phyloP scores from a whole-genome alignment of 2,797 vertebrate genomes.

The Sternotherus odoratus region DNA sequence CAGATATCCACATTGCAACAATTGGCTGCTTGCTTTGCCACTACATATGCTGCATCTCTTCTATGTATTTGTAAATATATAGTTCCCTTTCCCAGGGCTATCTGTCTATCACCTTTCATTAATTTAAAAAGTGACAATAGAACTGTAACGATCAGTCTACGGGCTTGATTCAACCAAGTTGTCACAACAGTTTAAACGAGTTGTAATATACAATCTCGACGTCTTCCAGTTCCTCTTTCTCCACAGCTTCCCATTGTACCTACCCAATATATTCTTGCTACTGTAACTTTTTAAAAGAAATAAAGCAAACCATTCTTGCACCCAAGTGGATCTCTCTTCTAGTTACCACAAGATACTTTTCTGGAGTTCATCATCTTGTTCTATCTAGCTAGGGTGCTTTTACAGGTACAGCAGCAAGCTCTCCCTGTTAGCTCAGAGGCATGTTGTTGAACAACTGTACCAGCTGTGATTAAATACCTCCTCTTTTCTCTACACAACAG shows the following conservation, averaged over 20 bases:
- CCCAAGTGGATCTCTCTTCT: conserved; percentile 41
- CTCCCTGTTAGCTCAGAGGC: conserved; percentile 37
- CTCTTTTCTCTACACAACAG: conserved; percentile 1
- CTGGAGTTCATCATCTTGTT: conserved; percentile 8
- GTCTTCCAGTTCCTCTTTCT: conserved; percentile 51
- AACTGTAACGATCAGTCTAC: background rate
- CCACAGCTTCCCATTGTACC: conserved; percentile 30
- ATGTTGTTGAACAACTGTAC: conserved; percentile 56
- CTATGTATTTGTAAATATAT: background rate
- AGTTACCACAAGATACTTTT: conserved; percentile 33
- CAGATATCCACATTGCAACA: conserved; percentile 5
- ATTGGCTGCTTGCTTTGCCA: background rate
- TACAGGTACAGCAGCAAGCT: conserved; percentile 52
- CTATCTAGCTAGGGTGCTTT: conserved; percentile 41
- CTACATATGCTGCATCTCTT: background rate
- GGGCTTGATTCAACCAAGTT: conserved; percentile 29
- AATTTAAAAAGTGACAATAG: background rate
- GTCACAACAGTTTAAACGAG: conserved; percentile 38
- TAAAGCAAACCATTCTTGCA: conserved; percentile 34
- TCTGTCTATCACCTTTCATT: background rate
- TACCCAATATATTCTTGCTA: conserved; percentile 32
- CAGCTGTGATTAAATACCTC: conserved; percentile 58
- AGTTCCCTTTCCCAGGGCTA: background rate
- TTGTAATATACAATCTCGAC: conserved; percentile 41
- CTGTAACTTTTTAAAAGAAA: conserved; percentile 28